Evolutionary conservation across 2,797 vertebrate species (phyloP), one percentile per base, ranked within the genome.

Genomic region (Yasuhikotakia modesta): DNA sequence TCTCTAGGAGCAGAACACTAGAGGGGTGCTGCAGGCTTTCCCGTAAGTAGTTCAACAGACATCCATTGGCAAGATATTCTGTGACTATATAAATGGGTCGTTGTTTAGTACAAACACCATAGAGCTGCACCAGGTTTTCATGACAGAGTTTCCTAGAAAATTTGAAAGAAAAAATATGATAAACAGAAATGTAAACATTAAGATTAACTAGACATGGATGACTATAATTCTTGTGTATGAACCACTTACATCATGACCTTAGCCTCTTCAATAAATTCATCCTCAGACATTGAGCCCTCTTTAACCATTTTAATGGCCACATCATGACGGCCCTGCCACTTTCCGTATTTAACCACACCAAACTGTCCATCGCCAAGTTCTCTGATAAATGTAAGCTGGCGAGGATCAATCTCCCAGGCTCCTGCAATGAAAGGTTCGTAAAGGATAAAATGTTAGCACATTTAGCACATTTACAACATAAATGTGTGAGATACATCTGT

Each of bases 221-320:
- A 43, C 39, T 10, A 10, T 22, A 11, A 22, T 53, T 53, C 2
- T n/a, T 4, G 11, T 10, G 39, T 43, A 43, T 43, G 39, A 43
- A 10, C 39, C 39, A 63, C 96, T 95, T 88, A 99, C 98, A 99
- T 99, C 98, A 99, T 99, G 83, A 97, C 94, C 93, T 98, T 98
- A 83, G 98, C 98, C 90, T 99, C 98, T 0, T 98, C 96, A 4
- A 99, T 98, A 84, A 99, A 98, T 61, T 99, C 97, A 1, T 99
- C 96, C 74, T 99, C 98, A 1, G 97, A 99, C 98, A 99, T 99
- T 84, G 95, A 98, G 57, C 96, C 96, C 86, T 98, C 96, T 86
- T 93, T 96, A 85, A 99, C 97, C 97, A 99, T 99, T 89, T 99
- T 99, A 84, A 99, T 96, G 74, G 98, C 98, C 66, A 99, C 98